Evolutionary conservation across 2,888 invertebrate species (phyloP).

Genomic region (Enchytraeus crypticus): DNA sequence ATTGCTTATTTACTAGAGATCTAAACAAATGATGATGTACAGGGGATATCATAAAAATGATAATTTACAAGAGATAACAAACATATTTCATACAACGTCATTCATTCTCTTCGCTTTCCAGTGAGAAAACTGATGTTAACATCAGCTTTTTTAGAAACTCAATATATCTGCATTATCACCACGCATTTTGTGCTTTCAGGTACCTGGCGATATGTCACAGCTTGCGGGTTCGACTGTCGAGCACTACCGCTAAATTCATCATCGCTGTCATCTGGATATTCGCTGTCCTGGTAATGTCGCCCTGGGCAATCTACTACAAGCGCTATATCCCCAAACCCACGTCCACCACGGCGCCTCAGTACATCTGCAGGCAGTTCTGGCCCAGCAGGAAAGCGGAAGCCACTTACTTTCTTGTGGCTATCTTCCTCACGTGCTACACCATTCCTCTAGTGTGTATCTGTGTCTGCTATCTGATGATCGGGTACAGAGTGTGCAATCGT

Average conservation of each 20-base stretch:
- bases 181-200: constrained; percentile 36
- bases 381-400: constrained; percentile 43
- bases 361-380: constrained; percentile 53
- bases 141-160: no score
- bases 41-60: no score
- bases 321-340: constrained; percentile 17
- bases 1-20: no score
- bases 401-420: constrained; percentile 77
- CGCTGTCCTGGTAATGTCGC: constrained; percentile 72
- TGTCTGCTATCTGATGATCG: constrained; percentile 82
- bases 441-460: constrained; percentile 81
- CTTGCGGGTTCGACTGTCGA: constrained; percentile 79
- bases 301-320: constrained; percentile 84
- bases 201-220: constrained; percentile 94
- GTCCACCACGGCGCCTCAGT: constrained; percentile 8
- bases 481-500: constrained; percentile 58
- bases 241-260: constrained; percentile 68
- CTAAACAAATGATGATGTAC: no score
- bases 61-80: no score
- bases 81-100: no score
- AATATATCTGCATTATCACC: no score
- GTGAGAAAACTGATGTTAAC: no score
- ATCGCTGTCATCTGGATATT: constrained; percentile 83
- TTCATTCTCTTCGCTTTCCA: no score
- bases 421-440: constrained; percentile 79